A percentile compares a stretch with the other conserved stretches of the same genome.
phyloP scores from a whole-genome alignment of 2,113 vertebrate species.

The rat (Rattus norvegicus) region GRCr8 NC_086034.1:3739001-3739500 shows the following conservation, averaged over 20 bases:
- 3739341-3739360: constrained; percentile 56
- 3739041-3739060: background rate
- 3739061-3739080: background rate
- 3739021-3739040: background rate
- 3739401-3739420: constrained; percentile 64
- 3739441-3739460: background rate
- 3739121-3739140: background rate
- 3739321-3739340: constrained; percentile 66
- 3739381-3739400: constrained; percentile 61
- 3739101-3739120: background rate
- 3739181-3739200: background rate
- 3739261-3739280: constrained; percentile 31
- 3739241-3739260: constrained; percentile 18
- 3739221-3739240: background rate
- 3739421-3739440: background rate
- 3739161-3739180: background rate
- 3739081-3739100: no score
- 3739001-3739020: background rate
- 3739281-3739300: constrained; percentile 26
- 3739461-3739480: background rate
- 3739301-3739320: constrained; percentile 36
- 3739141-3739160: background rate
- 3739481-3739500: background rate
- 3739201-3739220: background rate
- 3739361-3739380: constrained; percentile 72